Percentiles rank a stretch among this genome's conserved stretches.
Conservation (phyloP, 2,797 vertebrate genomes). For the Sparidentex hasta region DNA sequence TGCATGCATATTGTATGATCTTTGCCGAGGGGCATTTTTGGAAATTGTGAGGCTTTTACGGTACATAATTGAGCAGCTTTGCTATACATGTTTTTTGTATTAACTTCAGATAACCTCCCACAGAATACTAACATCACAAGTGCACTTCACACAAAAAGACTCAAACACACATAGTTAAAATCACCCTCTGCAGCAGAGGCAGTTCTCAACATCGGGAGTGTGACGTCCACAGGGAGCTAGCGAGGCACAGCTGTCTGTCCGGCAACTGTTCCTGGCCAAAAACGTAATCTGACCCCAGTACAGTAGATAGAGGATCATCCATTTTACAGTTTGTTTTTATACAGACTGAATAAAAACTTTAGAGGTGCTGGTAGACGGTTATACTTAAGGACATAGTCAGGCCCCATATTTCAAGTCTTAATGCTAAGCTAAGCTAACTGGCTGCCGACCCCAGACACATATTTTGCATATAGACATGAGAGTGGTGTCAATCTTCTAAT, state of each 20-base stretch:
- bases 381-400: too few species aligned
- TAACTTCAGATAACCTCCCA: constrained; percentile 61
- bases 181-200: neutral
- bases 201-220: neutral
- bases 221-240: too few species aligned
- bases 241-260: neutral
- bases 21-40: constrained; percentile 71
- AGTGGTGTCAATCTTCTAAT: neutral
- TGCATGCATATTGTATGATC: constrained; percentile 76
- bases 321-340: neutral
- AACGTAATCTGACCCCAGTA: neutral
- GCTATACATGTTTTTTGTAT: constrained; percentile 69
- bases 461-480: too few species aligned
- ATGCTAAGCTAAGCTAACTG: neutral
- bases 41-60: constrained; percentile 72
- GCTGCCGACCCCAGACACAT: too few species aligned
- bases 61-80: constrained; percentile 78
- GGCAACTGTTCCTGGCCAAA: neutral
- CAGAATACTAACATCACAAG: constrained; percentile 20
- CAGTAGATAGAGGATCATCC: neutral
- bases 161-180: neutral
- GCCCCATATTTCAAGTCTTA: neutral
- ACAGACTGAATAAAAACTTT: neutral
- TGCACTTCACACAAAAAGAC: constrained; percentile 9
- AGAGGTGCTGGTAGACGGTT: neutral